phyloP scores from a whole-genome alignment of 2,888 invertebrate species.

The Amblyjoppa fuscipennis region DNA sequence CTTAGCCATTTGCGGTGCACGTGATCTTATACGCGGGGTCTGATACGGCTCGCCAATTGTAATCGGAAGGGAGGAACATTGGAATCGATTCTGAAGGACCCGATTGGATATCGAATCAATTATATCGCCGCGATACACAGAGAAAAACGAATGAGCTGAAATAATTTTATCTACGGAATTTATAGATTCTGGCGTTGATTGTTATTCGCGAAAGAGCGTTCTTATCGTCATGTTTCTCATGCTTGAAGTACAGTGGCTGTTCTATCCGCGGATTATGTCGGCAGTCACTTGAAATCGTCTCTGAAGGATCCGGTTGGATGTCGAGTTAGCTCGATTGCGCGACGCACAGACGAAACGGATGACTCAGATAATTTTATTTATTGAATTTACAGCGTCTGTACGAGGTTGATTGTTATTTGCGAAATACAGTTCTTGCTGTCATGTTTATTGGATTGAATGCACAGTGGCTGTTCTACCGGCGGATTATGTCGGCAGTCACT shows the following conservation, averaged over 20 bases:
- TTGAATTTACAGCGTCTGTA: background rate
- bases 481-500: no score
- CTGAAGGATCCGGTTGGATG: background rate
- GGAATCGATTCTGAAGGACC: conserved; percentile 17
- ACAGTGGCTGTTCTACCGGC: background rate
- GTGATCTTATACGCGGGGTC: conserved; percentile 49
- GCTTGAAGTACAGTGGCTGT: no score
- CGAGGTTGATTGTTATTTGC: background rate
- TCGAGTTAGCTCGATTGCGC: background rate
- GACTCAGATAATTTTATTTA: background rate
- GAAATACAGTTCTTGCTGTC: background rate
- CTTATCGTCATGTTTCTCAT: no score
- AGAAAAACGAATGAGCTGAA: background rate
- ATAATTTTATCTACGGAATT: conserved; percentile 5
- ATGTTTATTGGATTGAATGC: background rate
- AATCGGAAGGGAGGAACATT: conserved; percentile 35
- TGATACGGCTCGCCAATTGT: conserved; percentile 38
- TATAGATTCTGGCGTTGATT: no score
- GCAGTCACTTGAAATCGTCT: no score
- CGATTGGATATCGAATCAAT: conserved; percentile 42
- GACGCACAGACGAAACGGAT: background rate
- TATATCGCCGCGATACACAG: background rate
- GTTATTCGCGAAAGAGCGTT: no score
- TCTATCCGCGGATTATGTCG: no score
- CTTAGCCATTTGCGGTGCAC: conserved; percentile 45